Evolutionary conservation across 1,140 invertebrate species (phyloP).

Genomic region (Drosophila setifemur): DNA sequence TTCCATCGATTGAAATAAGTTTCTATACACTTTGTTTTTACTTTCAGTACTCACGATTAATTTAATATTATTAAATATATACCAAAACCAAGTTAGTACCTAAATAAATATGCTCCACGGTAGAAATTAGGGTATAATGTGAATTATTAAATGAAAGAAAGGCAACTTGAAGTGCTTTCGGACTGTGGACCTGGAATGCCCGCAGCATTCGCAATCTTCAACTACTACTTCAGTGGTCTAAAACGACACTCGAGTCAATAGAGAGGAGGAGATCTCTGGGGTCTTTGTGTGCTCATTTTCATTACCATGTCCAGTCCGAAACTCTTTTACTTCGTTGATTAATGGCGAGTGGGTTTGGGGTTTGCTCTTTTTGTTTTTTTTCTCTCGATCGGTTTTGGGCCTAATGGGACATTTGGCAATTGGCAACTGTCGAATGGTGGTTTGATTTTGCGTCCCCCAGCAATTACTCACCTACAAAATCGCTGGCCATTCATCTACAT

Average conservation of each 20-base stretch:
- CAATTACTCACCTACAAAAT: conserved; percentile 49
- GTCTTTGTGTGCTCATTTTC: conserved; percentile 11
- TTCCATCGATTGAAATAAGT: too few relatives aligned
- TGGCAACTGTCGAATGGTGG: conserved; percentile 12
- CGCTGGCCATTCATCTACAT: conserved; percentile 70
- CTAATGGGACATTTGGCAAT: conserved; percentile 15
- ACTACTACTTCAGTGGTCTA: conserved; percentile 76
- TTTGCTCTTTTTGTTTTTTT: neutral
- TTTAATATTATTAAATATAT: too few relatives aligned
- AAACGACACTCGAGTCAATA: conserved; percentile 77
- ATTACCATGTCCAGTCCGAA: too few relatives aligned
- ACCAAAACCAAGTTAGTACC: too few relatives aligned
- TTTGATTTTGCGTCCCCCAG: conserved; percentile 20
- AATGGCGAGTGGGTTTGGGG: conserved; percentile 13
- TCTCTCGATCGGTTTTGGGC: neutral
- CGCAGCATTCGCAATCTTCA: conserved; percentile 9
- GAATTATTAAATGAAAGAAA: conserved; percentile 12
- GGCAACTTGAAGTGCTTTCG: conserved; percentile 21
- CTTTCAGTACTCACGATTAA: too few relatives aligned
- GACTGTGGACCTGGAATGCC: conserved; percentile 1
- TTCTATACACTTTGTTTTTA: too few relatives aligned
- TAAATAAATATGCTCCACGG: too few relatives aligned
- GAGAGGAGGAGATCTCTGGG: conserved; percentile 6
- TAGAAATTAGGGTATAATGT: conserved; percentile 13
- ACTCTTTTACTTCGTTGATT: neutral